phyloP scores from a whole-genome alignment of 2,113 vertebrate genomes.

The Nycticebus coucang region DNA sequence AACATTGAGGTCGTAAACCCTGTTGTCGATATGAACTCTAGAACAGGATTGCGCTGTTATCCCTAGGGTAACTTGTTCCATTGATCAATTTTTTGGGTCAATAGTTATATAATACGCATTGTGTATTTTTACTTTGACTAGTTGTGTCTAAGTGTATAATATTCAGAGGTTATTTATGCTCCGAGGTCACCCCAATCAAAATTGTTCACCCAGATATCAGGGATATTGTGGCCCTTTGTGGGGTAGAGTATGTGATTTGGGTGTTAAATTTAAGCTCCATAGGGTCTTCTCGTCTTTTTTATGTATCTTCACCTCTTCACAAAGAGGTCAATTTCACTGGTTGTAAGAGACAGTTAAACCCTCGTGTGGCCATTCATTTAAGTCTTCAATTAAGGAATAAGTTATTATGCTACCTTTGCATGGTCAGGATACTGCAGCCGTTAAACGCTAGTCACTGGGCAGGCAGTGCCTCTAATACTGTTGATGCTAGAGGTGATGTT shows the following conservation, averaged over 20 bases:
- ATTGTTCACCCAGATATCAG: neutral
- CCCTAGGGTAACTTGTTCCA: no score
- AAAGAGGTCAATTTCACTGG: constrained; percentile 59
- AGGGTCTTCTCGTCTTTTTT: constrained; percentile 70
- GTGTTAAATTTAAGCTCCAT: constrained; percentile 77
- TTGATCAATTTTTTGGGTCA: no score
- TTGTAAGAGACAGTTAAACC: neutral
- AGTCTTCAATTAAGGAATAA: constrained; percentile 80
- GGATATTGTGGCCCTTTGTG: neutral
- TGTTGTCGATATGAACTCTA: neutral
- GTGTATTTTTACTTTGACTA: fast-evolving
- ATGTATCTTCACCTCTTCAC: neutral
- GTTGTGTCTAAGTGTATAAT: no score
- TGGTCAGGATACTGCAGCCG: constrained; percentile 77
- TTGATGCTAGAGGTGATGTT: constrained; percentile 72
- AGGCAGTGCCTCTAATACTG: constrained; percentile 69
- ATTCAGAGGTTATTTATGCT: constrained; percentile 26
- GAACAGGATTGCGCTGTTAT: neutral
- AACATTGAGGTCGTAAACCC: neutral
- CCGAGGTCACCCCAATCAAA: constrained; percentile 75
- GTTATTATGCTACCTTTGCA: constrained; percentile 82
- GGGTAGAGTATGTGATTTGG: no score
- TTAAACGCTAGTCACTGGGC: constrained; percentile 75
- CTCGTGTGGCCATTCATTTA: constrained; percentile 78
- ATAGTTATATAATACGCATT: no score